Evolutionary conservation across 2,113 vertebrate genomes (phyloP).

Genomic region (Dolichallabes microphthalmus): DNA sequence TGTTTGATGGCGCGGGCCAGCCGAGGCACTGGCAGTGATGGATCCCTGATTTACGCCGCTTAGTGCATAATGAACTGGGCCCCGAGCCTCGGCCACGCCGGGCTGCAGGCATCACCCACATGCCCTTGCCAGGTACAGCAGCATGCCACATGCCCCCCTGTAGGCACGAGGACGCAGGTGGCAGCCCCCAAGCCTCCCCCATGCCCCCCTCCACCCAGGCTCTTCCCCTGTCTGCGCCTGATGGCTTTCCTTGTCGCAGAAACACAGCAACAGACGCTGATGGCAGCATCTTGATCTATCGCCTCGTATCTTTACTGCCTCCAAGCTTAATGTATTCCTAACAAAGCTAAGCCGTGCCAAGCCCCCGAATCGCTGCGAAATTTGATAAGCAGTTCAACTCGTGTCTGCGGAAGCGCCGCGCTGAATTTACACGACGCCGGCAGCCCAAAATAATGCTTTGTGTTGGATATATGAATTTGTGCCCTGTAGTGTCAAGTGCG

Average conservation of each 20-base stretch:
- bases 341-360: conserved; percentile 59
- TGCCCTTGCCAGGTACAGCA: conserved; percentile 52
- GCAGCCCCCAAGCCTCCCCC: conserved; percentile 65
- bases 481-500: conserved; percentile 41
- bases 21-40: conserved; percentile 70
- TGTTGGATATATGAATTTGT: conserved; percentile 48
- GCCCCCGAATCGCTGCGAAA: conserved; percentile 53
- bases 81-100: conserved; percentile 38
- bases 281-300: conserved; percentile 63
- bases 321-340: conserved; percentile 62
- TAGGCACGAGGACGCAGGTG: conserved; percentile 71
- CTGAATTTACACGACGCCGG: conserved; percentile 48
- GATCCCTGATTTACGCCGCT: conserved; percentile 75
- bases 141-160: conserved; percentile 26
- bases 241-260: conserved; percentile 49
- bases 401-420: conserved; percentile 48
- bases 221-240: conserved; percentile 58
- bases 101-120: conserved; percentile 46
- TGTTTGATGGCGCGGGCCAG: conserved; percentile 73
- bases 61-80: conserved; percentile 73
- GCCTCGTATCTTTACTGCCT: conserved; percentile 60
- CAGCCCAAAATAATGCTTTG: conserved; percentile 46
- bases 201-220: conserved; percentile 53
- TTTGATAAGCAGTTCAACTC: conserved; percentile 63
- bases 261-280: conserved; percentile 36